Evolutionary conservation across 1,140 invertebrate species (phyloP).

Genomic region (Drosophila nannoptera): DNA sequence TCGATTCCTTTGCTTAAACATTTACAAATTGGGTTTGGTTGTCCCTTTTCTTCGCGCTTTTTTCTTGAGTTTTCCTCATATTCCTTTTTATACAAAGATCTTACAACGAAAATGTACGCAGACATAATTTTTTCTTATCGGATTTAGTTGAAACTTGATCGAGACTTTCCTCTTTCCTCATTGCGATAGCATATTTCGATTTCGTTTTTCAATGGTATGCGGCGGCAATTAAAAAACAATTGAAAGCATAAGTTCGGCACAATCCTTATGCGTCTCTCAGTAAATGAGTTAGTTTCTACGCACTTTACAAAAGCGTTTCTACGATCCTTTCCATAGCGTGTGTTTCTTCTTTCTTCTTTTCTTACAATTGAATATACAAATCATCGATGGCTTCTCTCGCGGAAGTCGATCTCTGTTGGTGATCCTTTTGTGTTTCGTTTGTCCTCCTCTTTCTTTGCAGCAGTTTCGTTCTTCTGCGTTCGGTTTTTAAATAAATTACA

Average conservation of each 20-base stretch:
- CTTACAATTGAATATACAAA: slow-evolving; percentile 46
- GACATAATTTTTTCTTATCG: slow-evolving; percentile 31
- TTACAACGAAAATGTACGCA: slow-evolving; percentile 62
- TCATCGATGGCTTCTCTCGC: slow-evolving; percentile 26
- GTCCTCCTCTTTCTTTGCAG: slow-evolving; percentile 11
- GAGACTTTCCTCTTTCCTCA: slow-evolving; percentile 19
- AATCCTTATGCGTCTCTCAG: slow-evolving; percentile 19
- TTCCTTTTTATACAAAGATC: slow-evolving; percentile 58
- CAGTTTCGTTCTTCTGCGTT: slow-evolving; percentile 40
- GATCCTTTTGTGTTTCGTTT: slow-evolving; percentile 5
- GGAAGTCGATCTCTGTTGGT: slow-evolving; percentile 1
- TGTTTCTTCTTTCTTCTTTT: too few species aligned
- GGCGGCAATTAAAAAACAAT: slow-evolving; percentile 17
- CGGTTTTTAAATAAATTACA: slow-evolving; percentile 67
- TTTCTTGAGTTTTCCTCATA: slow-evolving; percentile 10
- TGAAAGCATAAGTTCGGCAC: slow-evolving; percentile 12
- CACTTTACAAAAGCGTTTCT: slow-evolving; percentile 45
- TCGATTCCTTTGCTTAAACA: slow-evolving; percentile 60
- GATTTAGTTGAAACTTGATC: neutral
- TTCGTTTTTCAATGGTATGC: slow-evolving; percentile 20
- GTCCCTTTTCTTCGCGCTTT: neutral
- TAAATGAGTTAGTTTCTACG: slow-evolving; percentile 17
- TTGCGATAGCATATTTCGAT: slow-evolving; percentile 22
- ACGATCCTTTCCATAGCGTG: slow-evolving; percentile 16
- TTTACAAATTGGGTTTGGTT: slow-evolving; percentile 62